Base-by-base conservation (phyloP, 2,797 vertebrate genomes). In the Apogon talboti region DNA sequence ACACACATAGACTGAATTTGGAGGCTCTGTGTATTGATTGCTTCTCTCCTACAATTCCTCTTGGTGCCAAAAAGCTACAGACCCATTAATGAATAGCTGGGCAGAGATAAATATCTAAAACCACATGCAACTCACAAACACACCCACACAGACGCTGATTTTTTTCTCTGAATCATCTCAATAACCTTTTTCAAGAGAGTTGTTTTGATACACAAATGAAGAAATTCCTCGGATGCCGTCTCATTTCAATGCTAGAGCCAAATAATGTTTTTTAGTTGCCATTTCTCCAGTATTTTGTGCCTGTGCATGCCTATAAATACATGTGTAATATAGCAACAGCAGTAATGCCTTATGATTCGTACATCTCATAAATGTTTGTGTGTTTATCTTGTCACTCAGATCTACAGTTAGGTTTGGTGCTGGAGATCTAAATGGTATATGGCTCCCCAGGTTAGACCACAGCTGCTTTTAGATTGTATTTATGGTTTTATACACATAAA, bases 31-130 rank as follows among this genome's bases (percentile, higher is more conserved):
- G 52, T 87, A 86, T 88, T 79, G 82, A 87, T 89, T 81, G 55
- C 68, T 58, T 76, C 62, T 76, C 37, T 83, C 48, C 71, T 71
- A 74, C 77, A 76, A 87, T 85, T 87, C 70, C 54, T 78, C 53
- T 42, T 61, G 79, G 74, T 79, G 80, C 78, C 88, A 87, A 55
- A 61, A 56, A 73, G 75, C 77, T 85, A 71, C 80, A 80, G 79
- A 67, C 48, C 71, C 50, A 82, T 83, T 85, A 85, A 85, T 79
- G 74, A 86, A 77, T 75, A 75, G 70, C 58, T 72, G 42, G 64
- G 53, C 45, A 67, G 51, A 84, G 80, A 84, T 80, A 74, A 82
- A 87, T 76, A 82, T 82, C 71, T 53, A 18, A 24, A 50, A 41
- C 55, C 74, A 59, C 66, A 53, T 33, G 50, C 45, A 71, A 77